These are phyloP conservation scores for Drosophila saltans DNA, from an alignment of 1,140 invertebrate genomes.

Conservation along the genomic window DNA sequence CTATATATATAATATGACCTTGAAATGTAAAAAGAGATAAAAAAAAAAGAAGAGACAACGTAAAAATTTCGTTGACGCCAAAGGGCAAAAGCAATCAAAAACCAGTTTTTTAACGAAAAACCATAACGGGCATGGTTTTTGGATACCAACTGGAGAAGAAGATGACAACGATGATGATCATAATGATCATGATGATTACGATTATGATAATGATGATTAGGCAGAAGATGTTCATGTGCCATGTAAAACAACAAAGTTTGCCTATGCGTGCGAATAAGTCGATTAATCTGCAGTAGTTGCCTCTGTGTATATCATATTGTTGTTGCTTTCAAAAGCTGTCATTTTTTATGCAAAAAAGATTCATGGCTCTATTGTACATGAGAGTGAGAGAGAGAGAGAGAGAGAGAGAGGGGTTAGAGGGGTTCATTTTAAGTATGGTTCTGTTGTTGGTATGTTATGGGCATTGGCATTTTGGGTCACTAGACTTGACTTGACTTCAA, in stretches of 20 bases:
- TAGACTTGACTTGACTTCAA: constrained; percentile 10
- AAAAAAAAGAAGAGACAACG: constrained; percentile 4
- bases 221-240: constrained; percentile 38
- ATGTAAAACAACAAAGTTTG: constrained; percentile 59
- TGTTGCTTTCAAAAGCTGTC: background rate
- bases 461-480: constrained; percentile 11
- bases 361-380: constrained; percentile 11
- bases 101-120: constrained; percentile 39
- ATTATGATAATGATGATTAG: constrained; percentile 29
- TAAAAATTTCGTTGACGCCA: constrained; percentile 32
- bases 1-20: constrained; percentile 58
- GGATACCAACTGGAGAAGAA: constrained; percentile 15
- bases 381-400: background rate
- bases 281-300: constrained; percentile 60
- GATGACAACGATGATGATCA: constrained; percentile 12
- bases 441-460: constrained; percentile 1
- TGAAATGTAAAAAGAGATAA: constrained; percentile 49
- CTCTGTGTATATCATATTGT: constrained; percentile 48
- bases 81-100: constrained; percentile 43
- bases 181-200: constrained; percentile 19
- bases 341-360: constrained; percentile 8
- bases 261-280: constrained; percentile 72
- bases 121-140: constrained; percentile 43
- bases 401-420: background rate
- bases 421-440: background rate